Evolutionary conservation across 2,888 invertebrate genomes (phyloP).

Genomic region (Eustalomyia histrio): DNA sequence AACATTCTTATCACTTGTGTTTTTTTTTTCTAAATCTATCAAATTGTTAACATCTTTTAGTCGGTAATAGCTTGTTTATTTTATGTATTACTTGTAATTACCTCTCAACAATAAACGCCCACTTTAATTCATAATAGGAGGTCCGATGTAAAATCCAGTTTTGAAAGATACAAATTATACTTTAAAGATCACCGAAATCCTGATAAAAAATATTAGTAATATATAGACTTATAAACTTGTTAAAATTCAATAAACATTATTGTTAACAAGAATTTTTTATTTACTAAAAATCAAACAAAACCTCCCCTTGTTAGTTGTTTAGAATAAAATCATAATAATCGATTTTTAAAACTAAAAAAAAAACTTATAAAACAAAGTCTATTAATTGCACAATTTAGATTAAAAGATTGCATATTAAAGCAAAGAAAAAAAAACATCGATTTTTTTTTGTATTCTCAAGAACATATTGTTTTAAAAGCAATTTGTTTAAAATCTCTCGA

Average conservation of each 20-base stretch:
- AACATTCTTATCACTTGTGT: slow-evolving; percentile 33
- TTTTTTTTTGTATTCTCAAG: slow-evolving; percentile 23
- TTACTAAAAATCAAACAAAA: not conserved
- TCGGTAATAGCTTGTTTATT: not conserved
- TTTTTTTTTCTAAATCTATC: slow-evolving; percentile 3
- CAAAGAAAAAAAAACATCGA: slow-evolving; percentile 42
- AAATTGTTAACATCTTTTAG: slow-evolving; percentile 6
- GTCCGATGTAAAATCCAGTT: slow-evolving; percentile 29
- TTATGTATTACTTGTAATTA: slow-evolving; percentile 1
- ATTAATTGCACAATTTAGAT: slow-evolving; percentile 62
- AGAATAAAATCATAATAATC: not conserved
- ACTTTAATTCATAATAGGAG: slow-evolving; percentile 26
- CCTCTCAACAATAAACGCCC: slow-evolving; percentile 29
- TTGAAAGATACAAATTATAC: slow-evolving; percentile 26
- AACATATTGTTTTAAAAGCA: slow-evolving; percentile 25
- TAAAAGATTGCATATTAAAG: slow-evolving; percentile 41
- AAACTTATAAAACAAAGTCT: slow-evolving; percentile 14
- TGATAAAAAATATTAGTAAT: slow-evolving; percentile 16
- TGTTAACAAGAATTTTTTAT: slow-evolving; percentile 40
- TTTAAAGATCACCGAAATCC: slow-evolving; percentile 54
- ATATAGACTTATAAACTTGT: slow-evolving; percentile 45
- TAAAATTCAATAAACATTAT: slow-evolving; percentile 56
- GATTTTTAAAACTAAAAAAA: slow-evolving; percentile 24
- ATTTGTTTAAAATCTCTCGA: slow-evolving; percentile 45
- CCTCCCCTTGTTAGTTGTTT: not conserved